Percentiles rank a stretch among this genome's conserved stretches.
phyloP scores from a whole-genome alignment of 1,140 invertebrate genomes.

The Sinella curviseta region DNA sequence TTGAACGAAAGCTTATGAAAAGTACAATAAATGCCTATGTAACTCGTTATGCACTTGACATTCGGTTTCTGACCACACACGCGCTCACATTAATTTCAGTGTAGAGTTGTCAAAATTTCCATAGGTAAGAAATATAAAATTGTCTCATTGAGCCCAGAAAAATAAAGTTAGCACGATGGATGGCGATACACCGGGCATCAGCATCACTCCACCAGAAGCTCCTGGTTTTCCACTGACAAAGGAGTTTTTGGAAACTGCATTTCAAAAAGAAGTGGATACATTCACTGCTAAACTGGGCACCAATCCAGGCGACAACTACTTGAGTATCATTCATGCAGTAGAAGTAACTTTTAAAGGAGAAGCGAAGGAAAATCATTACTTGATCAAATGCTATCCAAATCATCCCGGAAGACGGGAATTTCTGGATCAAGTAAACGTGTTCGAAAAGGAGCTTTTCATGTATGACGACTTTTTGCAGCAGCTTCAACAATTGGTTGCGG shows the following conservation, averaged over 20 bases:
- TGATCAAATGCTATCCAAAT: slow-evolving; percentile 40
- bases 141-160: too few relatives aligned
- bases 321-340: slow-evolving; percentile 55
- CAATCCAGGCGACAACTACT: slow-evolving; percentile 58
- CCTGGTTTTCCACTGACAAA: slow-evolving; percentile 16
- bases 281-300: slow-evolving; percentile 53
- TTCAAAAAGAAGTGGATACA: slow-evolving; percentile 49
- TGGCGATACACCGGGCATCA: not conserved
- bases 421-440: slow-evolving; percentile 33
- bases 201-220: not conserved
- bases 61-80: too few relatives aligned
- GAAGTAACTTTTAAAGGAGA: slow-evolving; percentile 29
- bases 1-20: too few relatives aligned
- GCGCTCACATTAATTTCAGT: too few relatives aligned
- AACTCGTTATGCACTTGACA: too few relatives aligned
- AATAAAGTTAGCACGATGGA: too few relatives aligned
- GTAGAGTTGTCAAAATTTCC: too few relatives aligned
- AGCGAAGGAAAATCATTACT: not conserved
- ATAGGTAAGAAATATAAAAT: too few relatives aligned
- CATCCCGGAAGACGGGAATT: slow-evolving; percentile 35
- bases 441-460: slow-evolving; percentile 36
- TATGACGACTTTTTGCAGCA: slow-evolving; percentile 32
- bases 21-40: too few relatives aligned
- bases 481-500: slow-evolving; percentile 8
- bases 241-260: slow-evolving; percentile 33